These are phyloP conservation scores for Polypedilum vanderplanki DNA, from an alignment of 1,140 invertebrate species.

Conservation along the genomic window DNA sequence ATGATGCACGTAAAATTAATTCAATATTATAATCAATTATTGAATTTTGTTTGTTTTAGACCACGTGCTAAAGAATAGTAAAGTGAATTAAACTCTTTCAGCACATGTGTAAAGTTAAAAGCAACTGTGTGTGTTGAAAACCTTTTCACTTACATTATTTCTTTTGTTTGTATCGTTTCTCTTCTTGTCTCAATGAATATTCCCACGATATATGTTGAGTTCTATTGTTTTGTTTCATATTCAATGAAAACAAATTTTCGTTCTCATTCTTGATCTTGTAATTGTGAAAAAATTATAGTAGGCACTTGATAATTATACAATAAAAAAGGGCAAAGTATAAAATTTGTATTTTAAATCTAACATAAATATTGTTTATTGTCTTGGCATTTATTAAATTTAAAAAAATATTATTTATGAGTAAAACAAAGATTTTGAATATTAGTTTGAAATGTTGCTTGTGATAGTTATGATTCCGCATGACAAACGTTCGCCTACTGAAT, in stretches of 20 bases:
- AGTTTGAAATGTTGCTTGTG: conserved; percentile 35
- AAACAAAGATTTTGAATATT: not conserved
- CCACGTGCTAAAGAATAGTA: not conserved
- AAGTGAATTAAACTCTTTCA: conserved; percentile 13
- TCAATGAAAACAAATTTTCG: not conserved
- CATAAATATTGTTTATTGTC: no score
- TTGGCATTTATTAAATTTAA: no score
- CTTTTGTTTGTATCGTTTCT: not conserved
- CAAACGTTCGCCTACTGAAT: conserved; percentile 37
- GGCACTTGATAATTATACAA: no score
- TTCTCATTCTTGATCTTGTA: not conserved
- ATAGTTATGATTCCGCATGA: conserved; percentile 42
- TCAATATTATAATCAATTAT: no score
- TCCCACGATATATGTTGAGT: not conserved
- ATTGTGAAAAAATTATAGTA: no score
- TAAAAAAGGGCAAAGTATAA: no score
- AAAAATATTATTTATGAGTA: not conserved
- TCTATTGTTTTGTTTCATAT: not conserved
- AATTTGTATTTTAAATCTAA: no score
- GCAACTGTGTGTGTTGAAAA: not conserved
- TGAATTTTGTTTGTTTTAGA: no score
- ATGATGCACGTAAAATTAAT: no score
- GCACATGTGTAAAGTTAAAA: not conserved
- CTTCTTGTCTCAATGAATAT: not conserved
- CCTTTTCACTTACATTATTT: not conserved